Conservation (phyloP, 2,888 invertebrate genomes). For the Chalcosyrphus nemorum region DNA sequence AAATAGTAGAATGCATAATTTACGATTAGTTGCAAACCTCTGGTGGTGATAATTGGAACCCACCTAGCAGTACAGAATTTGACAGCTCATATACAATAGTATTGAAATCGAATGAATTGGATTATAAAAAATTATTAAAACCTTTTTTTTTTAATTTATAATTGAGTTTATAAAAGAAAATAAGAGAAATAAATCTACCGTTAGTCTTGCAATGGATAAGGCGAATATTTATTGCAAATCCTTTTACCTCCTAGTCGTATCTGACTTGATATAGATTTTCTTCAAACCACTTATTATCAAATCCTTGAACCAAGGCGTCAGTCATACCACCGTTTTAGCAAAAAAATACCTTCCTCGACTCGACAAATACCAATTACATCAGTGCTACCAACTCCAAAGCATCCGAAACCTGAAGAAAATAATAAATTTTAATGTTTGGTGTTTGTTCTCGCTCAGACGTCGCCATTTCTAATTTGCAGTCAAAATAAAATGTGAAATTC, state of each 20-base stretch:
- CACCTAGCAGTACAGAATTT: too few species aligned
- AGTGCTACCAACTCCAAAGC: constrained; percentile 61
- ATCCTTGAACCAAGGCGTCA: neutral
- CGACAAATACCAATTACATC: constrained; percentile 23
- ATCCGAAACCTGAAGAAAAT: constrained; percentile 66
- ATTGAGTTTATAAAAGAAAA: too few species aligned
- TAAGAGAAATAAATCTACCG: too few species aligned
- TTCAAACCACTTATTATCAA: neutral
- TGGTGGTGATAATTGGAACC: too few species aligned
- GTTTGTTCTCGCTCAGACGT: constrained; percentile 75
- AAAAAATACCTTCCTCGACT: constrained; percentile 4
- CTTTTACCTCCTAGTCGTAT: neutral
- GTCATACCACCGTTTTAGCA: constrained; percentile 15
- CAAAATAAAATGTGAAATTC: constrained; percentile 74
- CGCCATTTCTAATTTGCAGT: constrained; percentile 75
- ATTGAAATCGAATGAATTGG: too few species aligned
- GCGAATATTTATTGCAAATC: too few species aligned
- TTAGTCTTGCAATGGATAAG: too few species aligned
- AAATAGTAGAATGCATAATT: too few species aligned
- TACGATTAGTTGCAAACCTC: too few species aligned
- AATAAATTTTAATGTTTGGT: constrained; percentile 75
- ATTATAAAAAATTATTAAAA: too few species aligned
- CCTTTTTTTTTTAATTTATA: too few species aligned
- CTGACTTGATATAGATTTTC: neutral
- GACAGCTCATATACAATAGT: too few species aligned